Base-by-base conservation (phyloP, 2,888 invertebrate species). In the Salticus scenicus region DNA sequence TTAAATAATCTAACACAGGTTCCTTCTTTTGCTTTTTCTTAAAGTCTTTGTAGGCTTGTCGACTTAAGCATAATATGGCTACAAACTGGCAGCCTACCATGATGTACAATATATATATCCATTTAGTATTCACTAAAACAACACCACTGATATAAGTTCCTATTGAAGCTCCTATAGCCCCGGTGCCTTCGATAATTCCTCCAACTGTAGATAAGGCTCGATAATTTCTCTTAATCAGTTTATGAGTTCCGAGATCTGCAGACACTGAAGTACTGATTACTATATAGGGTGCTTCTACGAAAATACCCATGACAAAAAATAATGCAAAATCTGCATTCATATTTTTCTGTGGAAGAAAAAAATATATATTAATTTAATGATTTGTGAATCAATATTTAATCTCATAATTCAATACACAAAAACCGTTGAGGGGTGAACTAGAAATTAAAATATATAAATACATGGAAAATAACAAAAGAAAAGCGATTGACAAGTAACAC, bases 151-250 rank as follows among this genome's bases (percentile, higher is more conserved):
- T 90, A 89, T 97, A 92, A 0, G 98, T 98, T 0, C 98, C 98
- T n/a, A 98, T 93, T 0, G 98, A 98, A 69, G 98, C 98, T 77
- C 98, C 96, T 81, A 96, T 94, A 86, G 96, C 96, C 8, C 98
- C 98, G 0, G 98, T 98, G 64, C 98, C 98, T 91, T 98, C 98
- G 66, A 98, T 98, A 89, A 98, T 98, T 20, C 98, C 97, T 0
- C 98, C 97, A 14, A 98, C 98, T 0, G 98, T 98, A 7, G 98
- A 97, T 87, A 98, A 91, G 4, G 98, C 98, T 90, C 95, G 95
- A 37, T 75, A 47, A 0, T 71, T 64, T 28, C 82, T 76, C 14
- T 70, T 20, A 14, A 82, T 66, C 24, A 76, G 24, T 30, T 69
- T 71, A 37, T 76, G 71, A 0, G 96, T 91, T n/a, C 98, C 97